Evolutionary conservation across 2,113 vertebrate species (phyloP).

Genomic region (Microcebus griseorufus): DNA sequence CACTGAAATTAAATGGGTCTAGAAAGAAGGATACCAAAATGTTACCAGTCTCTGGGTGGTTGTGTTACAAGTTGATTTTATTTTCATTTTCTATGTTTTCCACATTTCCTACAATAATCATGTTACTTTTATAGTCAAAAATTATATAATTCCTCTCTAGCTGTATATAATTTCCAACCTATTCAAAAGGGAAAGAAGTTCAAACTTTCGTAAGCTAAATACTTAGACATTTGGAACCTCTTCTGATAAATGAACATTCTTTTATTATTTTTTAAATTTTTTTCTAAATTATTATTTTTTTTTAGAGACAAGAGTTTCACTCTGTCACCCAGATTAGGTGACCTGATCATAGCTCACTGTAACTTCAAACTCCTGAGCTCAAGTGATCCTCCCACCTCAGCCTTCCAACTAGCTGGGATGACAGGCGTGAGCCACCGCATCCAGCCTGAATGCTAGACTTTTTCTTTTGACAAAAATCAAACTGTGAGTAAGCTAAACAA

Average conservation of each 20-base stretch:
- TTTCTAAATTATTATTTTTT: too few species aligned
- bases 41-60: conserved; percentile 8
- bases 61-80: conserved; percentile 48
- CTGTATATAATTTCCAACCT: background rate
- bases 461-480: background rate
- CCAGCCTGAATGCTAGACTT: too few species aligned
- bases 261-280: too few species aligned
- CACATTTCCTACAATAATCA: conserved; percentile 49
- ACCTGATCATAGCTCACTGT: too few species aligned
- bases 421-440: too few species aligned
- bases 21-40: conserved; percentile 65
- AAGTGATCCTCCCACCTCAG: too few species aligned
- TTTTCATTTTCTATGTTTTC: conserved; percentile 55
- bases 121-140: conserved; percentile 50
- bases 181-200: conserved; percentile 15
- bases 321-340: too few species aligned
- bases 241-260: background rate
- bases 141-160: background rate
- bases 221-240: background rate
- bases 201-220: background rate
- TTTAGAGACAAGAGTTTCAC: too few species aligned
- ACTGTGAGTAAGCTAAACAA: background rate
- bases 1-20: conserved; percentile 58
- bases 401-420: too few species aligned
- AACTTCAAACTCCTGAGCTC: too few species aligned